phyloP scores from a whole-genome alignment of 2,797 vertebrate species.

The Premnoplex brunnescens region DNA sequence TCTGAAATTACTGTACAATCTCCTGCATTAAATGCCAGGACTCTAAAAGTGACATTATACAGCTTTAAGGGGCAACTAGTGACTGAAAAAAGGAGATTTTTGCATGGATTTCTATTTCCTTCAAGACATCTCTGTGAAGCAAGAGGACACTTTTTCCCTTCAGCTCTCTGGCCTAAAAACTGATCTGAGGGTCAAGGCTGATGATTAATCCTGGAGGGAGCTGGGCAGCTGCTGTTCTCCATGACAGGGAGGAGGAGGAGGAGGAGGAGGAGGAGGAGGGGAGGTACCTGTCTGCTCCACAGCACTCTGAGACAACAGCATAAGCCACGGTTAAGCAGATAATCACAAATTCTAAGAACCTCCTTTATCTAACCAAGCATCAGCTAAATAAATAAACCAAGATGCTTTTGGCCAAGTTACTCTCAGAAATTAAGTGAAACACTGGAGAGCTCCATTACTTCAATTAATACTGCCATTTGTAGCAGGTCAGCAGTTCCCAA shows the following conservation, averaged over 20 bases:
- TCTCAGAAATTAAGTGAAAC: neutral
- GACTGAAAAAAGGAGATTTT: neutral
- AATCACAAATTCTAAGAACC: neutral
- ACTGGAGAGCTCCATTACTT: neutral
- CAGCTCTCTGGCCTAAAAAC: neutral
- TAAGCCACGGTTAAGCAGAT: neutral
- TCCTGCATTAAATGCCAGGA: neutral
- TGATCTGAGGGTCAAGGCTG: fast-evolving
- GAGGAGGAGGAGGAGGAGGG: neutral
- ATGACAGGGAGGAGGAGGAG: fast-evolving
- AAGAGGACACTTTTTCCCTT: fast-evolving
- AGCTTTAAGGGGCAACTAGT: neutral
- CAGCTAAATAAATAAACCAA: slow-evolving; percentile 1
- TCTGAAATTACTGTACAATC: neutral
- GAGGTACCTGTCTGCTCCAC: neutral
- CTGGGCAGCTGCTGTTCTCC: neutral
- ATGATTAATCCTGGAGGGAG: neutral
- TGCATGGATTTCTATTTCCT: neutral
- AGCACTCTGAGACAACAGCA: neutral
- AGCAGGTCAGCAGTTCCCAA: slow-evolving; percentile 49
- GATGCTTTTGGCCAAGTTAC: neutral
- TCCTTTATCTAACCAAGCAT: neutral
- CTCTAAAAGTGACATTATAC: neutral
- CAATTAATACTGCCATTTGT: neutral
- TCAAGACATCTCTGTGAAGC: neutral